Conservation (phyloP, 2,888 invertebrate species). For the Helicoverpa assulta region DNA sequence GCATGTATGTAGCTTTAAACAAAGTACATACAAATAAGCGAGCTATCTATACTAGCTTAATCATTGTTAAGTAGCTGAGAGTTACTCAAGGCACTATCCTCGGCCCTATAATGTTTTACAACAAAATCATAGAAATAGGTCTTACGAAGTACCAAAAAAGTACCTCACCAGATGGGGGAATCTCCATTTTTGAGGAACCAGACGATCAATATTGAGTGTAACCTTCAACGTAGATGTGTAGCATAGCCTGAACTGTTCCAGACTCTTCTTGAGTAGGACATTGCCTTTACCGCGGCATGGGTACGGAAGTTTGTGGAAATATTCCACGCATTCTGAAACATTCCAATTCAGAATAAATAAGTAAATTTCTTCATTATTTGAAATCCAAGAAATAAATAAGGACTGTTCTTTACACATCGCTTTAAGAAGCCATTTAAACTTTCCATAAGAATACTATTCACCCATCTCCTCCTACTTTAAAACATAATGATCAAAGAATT, state of each 20-base stretch:
- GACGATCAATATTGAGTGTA: slow-evolving; percentile 18
- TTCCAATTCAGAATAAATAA: neutral
- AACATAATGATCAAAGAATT: no score
- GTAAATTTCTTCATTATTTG: no score
- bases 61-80: neutral
- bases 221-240: slow-evolving; percentile 13
- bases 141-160: no score
- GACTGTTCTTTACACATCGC: no score
- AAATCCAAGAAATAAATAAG: no score
- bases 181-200: slow-evolving; percentile 20
- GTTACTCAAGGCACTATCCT: neutral
- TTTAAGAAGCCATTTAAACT: no score
- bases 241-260: slow-evolving; percentile 16
- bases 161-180: slow-evolving; percentile 37
- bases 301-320: slow-evolving; percentile 38
- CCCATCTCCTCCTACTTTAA: no score
- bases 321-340: slow-evolving; percentile 47
- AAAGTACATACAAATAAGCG: neutral
- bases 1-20: neutral
- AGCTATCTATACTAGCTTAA: neutral
- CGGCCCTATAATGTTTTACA: neutral
- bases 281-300: slow-evolving; percentile 36
- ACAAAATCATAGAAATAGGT: neutral
- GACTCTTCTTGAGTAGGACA: slow-evolving; percentile 12
- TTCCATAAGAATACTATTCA: no score